These are phyloP conservation scores for Chloroclysta siterata DNA, from an alignment of 2,888 invertebrate genomes.

Conservation along the genomic window DNA sequence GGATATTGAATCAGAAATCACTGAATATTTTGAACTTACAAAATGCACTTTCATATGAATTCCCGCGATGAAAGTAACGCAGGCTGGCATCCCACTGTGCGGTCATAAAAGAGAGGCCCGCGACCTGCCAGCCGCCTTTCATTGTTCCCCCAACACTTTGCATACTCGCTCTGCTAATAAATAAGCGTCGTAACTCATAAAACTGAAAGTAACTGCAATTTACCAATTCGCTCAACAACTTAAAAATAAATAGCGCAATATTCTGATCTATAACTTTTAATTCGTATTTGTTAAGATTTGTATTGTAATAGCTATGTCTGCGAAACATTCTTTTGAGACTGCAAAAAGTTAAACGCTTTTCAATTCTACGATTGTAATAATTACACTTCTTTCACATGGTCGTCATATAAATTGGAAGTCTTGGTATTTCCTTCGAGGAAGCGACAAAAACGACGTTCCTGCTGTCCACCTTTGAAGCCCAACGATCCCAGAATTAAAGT, in stretches of 20 bases:
- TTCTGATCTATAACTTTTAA: constrained; percentile 25
- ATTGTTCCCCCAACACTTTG: constrained; percentile 70
- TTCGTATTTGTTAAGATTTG: constrained; percentile 8
- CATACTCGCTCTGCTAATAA: constrained; percentile 62
- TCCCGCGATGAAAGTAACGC: constrained; percentile 69
- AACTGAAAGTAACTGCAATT: constrained; percentile 36
- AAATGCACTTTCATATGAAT: constrained; percentile 65
- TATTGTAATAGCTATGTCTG: constrained; percentile 6
- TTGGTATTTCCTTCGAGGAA: constrained; percentile 70
- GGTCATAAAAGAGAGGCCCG: constrained; percentile 64
- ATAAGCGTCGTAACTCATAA: constrained; percentile 40
- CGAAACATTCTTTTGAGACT: constrained; percentile 32
- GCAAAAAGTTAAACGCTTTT: constrained; percentile 40
- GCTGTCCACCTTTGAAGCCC: constrained; percentile 47
- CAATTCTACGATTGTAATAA: constrained; percentile 39
- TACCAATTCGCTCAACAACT: constrained; percentile 30
- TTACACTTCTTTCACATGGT: constrained; percentile 59
- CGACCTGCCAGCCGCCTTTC: constrained; percentile 71
- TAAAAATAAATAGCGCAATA: constrained; percentile 25
- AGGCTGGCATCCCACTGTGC: constrained; percentile 60
- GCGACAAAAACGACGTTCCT: constrained; percentile 60
- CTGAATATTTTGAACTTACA: constrained; percentile 40
- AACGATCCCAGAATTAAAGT: constrained; percentile 56
- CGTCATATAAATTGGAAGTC: constrained; percentile 69
- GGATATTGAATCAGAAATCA: neutral